Percentiles rank a stretch among this genome's conserved stretches.
These are phyloP conservation scores for Kryptopterus vitreolus DNA, from an alignment of 2,797 vertebrate species.

Conservation along the genomic window DNA sequence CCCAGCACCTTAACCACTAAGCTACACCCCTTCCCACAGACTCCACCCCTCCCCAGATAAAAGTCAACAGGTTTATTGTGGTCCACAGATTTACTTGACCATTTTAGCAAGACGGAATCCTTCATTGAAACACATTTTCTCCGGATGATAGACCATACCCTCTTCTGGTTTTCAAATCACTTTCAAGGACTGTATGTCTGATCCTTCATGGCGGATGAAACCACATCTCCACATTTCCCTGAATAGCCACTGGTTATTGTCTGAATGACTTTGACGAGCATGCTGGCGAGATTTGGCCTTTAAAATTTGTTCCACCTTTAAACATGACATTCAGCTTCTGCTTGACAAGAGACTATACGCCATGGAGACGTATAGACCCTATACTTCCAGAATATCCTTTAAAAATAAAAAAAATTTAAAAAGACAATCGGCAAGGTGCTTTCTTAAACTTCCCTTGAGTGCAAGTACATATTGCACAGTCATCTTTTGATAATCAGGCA, in stretches of 20 bases:
- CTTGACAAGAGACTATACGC: background rate
- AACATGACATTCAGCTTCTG: background rate
- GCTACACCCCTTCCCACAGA: no score
- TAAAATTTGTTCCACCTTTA: background rate
- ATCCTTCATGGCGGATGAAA: background rate
- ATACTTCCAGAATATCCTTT: background rate
- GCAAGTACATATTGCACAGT: background rate
- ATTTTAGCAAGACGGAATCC: background rate
- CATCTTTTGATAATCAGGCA: background rate
- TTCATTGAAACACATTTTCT: background rate
- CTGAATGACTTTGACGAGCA: background rate
- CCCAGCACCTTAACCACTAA: no score
- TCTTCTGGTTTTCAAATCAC: background rate
- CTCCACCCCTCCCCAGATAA: no score
- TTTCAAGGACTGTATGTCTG: background rate
- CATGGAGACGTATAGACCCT: background rate
- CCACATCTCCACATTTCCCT: no score
- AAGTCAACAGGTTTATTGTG: no score
- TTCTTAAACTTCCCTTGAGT: background rate
- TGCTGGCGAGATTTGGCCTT: background rate
- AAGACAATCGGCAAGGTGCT: background rate
- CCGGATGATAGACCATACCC: background rate
- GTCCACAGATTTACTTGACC: no score
- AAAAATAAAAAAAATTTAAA: no score
- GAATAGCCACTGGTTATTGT: background rate